Evolutionary conservation across 1,140 invertebrate genomes (phyloP).

Genomic region (Planococcus citri): DNA sequence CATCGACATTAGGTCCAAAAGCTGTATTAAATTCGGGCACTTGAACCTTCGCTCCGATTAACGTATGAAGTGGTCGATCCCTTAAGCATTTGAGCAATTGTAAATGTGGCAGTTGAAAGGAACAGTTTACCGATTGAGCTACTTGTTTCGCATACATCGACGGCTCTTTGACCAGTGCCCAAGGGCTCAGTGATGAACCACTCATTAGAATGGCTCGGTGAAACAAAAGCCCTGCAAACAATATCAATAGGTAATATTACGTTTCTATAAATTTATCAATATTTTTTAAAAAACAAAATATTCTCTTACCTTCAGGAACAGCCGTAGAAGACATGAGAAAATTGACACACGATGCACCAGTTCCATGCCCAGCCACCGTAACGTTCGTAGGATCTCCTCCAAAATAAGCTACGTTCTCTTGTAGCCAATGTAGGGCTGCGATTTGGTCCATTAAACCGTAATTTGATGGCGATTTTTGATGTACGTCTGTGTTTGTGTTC

Average conservation of each 20-base stretch:
- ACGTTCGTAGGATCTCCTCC: constrained; percentile 85
- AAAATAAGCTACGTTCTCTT: constrained; percentile 85
- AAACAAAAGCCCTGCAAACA: constrained; percentile 67
- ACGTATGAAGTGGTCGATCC: constrained; percentile 55
- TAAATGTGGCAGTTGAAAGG: constrained; percentile 53
- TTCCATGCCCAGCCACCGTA: constrained; percentile 89
- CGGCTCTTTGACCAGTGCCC: constrained; percentile 80
- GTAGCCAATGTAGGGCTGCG: constrained; percentile 83
- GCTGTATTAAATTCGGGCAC: constrained; percentile 73
- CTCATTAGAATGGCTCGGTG: constrained; percentile 89
- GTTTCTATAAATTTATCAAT: too few species aligned
- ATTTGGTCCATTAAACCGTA: constrained; percentile 93
- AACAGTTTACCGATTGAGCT: constrained; percentile 74
- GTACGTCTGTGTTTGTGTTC: constrained; percentile 72
- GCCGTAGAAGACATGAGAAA: constrained; percentile 84
- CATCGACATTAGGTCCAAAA: constrained; percentile 81
- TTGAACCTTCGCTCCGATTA: constrained; percentile 39
- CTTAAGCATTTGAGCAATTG: constrained; percentile 70
- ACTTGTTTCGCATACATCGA: constrained; percentile 73
- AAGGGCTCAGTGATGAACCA: constrained; percentile 82
- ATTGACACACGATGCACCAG: constrained; percentile 88
- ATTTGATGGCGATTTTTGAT: constrained; percentile 71
- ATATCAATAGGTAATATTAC: constrained; percentile 20
- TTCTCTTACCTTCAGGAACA: constrained; percentile 68
- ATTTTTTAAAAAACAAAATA: too few species aligned